Conservation (phyloP, 2,113 vertebrate species). For the Synchiropus splendidus region DNA sequence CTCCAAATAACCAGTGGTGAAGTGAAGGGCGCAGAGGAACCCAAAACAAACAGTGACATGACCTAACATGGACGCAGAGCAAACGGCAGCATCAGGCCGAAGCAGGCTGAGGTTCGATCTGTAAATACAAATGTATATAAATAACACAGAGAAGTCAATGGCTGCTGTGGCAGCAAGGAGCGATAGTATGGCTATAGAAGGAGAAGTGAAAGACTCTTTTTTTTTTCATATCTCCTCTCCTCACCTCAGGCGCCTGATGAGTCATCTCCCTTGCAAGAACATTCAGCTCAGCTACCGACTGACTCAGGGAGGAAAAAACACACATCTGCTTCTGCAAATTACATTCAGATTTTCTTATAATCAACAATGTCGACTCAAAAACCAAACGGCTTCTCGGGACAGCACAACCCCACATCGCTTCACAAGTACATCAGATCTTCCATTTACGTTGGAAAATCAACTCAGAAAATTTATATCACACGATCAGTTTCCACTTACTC, state of each 20-base stretch:
- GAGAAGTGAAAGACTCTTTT: constrained; percentile 60
- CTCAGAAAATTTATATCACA: too few relatives aligned
- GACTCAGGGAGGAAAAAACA: constrained; percentile 39
- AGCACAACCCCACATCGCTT: too few relatives aligned
- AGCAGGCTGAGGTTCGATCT: constrained; percentile 7
- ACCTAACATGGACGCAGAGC: constrained; percentile 41
- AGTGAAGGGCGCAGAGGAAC: constrained; percentile 43
- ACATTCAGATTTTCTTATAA: too few relatives aligned
- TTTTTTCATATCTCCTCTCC: constrained; percentile 47
- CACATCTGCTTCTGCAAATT: not conserved
- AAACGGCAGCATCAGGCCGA: constrained; percentile 43
- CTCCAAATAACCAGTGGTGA: constrained; percentile 55
- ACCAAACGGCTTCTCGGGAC: too few relatives aligned
- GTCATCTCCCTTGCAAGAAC: constrained; percentile 65
- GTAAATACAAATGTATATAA: too few relatives aligned
- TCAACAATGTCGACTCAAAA: too few relatives aligned
- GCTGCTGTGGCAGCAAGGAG: constrained; percentile 37
- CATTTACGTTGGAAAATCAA: too few relatives aligned
- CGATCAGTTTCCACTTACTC: too few relatives aligned
- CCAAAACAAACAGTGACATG: constrained; percentile 53
- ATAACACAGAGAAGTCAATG: constrained; percentile 2
- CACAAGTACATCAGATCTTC: too few relatives aligned
- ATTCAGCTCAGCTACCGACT: constrained; percentile 59
- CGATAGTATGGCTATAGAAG: constrained; percentile 45
- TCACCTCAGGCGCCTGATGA: constrained; percentile 63